A percentile compares a stretch with the other conserved stretches of the same genome.
These are phyloP conservation scores for Vesta saturnalis DNA, from an alignment of 2,888 invertebrate genomes.

Conservation along the genomic window DNA sequence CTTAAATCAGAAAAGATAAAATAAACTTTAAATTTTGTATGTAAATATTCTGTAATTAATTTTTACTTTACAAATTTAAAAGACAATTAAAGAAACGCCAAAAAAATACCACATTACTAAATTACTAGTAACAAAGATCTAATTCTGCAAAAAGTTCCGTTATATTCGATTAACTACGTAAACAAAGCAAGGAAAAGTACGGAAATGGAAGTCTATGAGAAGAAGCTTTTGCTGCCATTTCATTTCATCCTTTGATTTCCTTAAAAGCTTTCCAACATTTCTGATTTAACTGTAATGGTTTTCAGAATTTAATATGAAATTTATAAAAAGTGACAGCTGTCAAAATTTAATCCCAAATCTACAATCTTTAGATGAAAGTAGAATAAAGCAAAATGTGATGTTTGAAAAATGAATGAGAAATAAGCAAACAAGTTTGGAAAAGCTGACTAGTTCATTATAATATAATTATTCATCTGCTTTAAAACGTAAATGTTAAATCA, in stretches of 20 bases:
- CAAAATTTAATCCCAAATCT: too few relatives aligned
- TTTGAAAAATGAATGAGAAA: not conserved
- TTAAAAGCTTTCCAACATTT: constrained; percentile 31
- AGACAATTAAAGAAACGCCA: too few relatives aligned
- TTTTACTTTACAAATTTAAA: too few relatives aligned
- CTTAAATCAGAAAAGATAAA: too few relatives aligned
- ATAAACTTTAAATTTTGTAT: too few relatives aligned
- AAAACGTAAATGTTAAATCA: not conserved
- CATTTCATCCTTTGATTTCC: constrained; percentile 39
- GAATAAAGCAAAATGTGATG: not conserved
- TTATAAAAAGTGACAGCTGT: too few relatives aligned
- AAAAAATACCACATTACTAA: too few relatives aligned
- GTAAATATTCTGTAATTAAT: too few relatives aligned
- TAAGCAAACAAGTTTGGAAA: too few relatives aligned
- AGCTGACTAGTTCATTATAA: not conserved
- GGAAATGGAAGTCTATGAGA: constrained; percentile 31
- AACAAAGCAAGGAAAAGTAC: constrained; percentile 38
- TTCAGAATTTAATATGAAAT: not conserved
- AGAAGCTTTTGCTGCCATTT: constrained; percentile 18
- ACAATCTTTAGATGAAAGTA: not conserved
- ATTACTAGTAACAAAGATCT: constrained; percentile 40
- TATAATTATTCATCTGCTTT: not conserved
- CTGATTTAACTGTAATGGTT: constrained; percentile 20
- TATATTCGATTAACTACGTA: constrained; percentile 43
- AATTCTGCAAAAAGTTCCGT: constrained; percentile 41